Evolutionary conservation across 2,113 vertebrate genomes (phyloP).

Genomic region (Lagopus leucura): DNA sequence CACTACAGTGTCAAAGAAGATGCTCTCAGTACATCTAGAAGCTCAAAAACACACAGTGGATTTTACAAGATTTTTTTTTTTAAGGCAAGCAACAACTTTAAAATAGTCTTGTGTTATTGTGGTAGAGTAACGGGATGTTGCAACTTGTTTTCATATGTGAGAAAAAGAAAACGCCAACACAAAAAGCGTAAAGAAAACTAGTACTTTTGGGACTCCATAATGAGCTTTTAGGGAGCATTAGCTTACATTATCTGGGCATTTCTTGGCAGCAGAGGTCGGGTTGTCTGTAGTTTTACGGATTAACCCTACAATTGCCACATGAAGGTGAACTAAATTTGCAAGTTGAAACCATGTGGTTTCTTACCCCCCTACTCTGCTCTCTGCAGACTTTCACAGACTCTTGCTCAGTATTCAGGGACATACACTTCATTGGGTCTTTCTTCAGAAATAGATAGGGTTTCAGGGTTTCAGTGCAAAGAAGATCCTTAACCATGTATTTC

Average conservation of each 20-base stretch:
- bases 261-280: not conserved
- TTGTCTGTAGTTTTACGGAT: not conserved
- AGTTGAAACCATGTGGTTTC: not conserved
- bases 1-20: not conserved
- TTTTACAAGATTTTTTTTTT: not conserved
- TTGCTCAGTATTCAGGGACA: not conserved
- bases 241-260: not conserved
- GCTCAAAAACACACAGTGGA: not conserved
- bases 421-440: not conserved
- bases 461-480: not conserved
- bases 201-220: not conserved
- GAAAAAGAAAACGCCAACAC: not conserved
- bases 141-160: not conserved
- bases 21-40: not conserved
- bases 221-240: no score
- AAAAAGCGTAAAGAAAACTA: not conserved
- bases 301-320: no score
- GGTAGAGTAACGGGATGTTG: not conserved
- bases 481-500: not conserved
- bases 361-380: not conserved
- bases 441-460: not conserved
- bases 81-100: not conserved
- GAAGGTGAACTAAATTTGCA: not conserved
- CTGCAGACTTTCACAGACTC: not conserved
- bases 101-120: not conserved